Conservation (phyloP, 2,888 invertebrate genomes). For the Spisula subtruncata region DNA sequence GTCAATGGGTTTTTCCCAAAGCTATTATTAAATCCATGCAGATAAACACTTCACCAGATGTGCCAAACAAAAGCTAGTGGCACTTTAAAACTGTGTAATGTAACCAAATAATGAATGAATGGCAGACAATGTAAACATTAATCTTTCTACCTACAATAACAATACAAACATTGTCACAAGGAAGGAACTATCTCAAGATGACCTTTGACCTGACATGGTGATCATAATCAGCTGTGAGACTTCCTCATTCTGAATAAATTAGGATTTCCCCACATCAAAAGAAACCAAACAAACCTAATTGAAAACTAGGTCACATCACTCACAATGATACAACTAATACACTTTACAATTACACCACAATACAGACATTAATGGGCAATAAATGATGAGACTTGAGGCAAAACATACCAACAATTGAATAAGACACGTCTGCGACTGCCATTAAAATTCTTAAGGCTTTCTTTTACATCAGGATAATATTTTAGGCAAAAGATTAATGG, state of each 20-base stretch:
- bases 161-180: slow-evolving; percentile 57
- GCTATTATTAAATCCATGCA: slow-evolving; percentile 56
- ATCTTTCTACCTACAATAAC: slow-evolving; percentile 42
- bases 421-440: background rate
- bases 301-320: slow-evolving; percentile 64
- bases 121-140: slow-evolving; percentile 59
- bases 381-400: background rate
- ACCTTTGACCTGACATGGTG: slow-evolving; percentile 70
- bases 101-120: slow-evolving; percentile 44
- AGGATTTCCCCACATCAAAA: slow-evolving; percentile 69
- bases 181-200: slow-evolving; percentile 68
- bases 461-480: background rate
- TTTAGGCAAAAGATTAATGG: background rate
- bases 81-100: slow-evolving; percentile 37
- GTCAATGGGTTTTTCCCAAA: slow-evolving; percentile 48
- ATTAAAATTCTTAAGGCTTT: background rate
- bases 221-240: slow-evolving; percentile 57
- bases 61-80: slow-evolving; percentile 34
- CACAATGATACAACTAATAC: slow-evolving; percentile 56
- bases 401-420: background rate
- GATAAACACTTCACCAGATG: slow-evolving; percentile 57
- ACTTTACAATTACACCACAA: slow-evolving; percentile 54
- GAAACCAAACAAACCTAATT: slow-evolving; percentile 52
- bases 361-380: slow-evolving; percentile 17
- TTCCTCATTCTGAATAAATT: slow-evolving; percentile 60